Conservation (phyloP, 2,113 vertebrate species). For the Ranitomeya imitator region DNA sequence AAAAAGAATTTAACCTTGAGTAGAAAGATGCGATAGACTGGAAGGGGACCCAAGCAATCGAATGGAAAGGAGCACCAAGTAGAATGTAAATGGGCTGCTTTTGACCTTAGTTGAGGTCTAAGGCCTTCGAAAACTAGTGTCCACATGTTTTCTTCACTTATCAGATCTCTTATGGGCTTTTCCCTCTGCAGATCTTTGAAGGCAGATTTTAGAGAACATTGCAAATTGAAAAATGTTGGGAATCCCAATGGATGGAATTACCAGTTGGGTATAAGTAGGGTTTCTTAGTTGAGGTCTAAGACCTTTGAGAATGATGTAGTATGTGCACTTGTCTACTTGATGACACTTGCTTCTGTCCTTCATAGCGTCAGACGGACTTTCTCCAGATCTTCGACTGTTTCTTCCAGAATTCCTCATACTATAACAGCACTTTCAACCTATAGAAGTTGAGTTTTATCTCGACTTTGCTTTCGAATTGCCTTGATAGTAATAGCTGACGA, state of each 20-base stretch:
- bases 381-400: background rate
- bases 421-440: slow-evolving; percentile 26
- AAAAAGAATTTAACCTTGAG: no score
- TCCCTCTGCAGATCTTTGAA: background rate
- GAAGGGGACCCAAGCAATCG: no score
- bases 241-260: background rate
- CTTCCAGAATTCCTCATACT: background rate
- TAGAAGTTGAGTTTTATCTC: slow-evolving; percentile 10
- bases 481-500: slow-evolving; percentile 21
- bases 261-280: background rate
- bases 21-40: no score
- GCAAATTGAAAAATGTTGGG: background rate
- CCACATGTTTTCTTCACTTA: no score
- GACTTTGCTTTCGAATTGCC: background rate
- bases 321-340: background rate
- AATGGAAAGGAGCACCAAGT: no score
- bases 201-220: background rate
- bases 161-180: background rate
- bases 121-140: no score
- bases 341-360: background rate
- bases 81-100: no score
- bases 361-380: background rate
- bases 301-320: slow-evolving; percentile 18
- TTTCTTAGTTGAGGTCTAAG: background rate
- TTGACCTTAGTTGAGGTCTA: no score